phyloP scores from a whole-genome alignment of 2,888 invertebrate genomes.

The Lamproptera curius region DNA sequence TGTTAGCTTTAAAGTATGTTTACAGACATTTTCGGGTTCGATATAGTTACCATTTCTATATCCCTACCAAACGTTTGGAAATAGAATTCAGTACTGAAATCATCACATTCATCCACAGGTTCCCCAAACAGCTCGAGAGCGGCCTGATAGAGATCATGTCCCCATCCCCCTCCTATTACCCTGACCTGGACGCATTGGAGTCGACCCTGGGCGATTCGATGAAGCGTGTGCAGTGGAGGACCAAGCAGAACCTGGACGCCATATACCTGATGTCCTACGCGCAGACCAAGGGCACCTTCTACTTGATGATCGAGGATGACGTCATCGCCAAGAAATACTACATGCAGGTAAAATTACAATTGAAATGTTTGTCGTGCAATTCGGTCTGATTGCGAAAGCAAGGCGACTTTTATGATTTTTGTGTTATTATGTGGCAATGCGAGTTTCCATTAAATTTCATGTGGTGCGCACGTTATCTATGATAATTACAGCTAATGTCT shows the following conservation, averaged over 20 bases:
- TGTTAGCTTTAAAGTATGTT: too few species aligned
- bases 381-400: too few species aligned
- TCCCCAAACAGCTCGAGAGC: constrained; percentile 83
- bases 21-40: too few species aligned
- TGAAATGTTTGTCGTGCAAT: too few species aligned
- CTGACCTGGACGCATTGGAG: constrained; percentile 86
- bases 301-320: constrained; percentile 96
- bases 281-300: constrained; percentile 91
- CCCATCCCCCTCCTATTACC: constrained; percentile 92
- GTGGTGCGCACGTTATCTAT: too few species aligned
- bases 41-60: too few species aligned
- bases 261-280: constrained; percentile 97
- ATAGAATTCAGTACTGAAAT: too few species aligned
- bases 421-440: background rate
- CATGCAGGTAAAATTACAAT: constrained; percentile 87
- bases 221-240: constrained; percentile 93
- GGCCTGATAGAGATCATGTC: constrained; percentile 94
- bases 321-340: constrained; percentile 92
- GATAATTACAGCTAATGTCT: too few species aligned
- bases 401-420: background rate
- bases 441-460: too few species aligned
- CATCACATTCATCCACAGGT: too few species aligned
- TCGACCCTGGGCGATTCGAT: constrained; percentile 91
- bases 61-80: too few species aligned
- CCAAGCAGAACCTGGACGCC: constrained; percentile 96